phyloP scores from a whole-genome alignment of 2,888 invertebrate genomes.

The Oxytorus armatus region DNA sequence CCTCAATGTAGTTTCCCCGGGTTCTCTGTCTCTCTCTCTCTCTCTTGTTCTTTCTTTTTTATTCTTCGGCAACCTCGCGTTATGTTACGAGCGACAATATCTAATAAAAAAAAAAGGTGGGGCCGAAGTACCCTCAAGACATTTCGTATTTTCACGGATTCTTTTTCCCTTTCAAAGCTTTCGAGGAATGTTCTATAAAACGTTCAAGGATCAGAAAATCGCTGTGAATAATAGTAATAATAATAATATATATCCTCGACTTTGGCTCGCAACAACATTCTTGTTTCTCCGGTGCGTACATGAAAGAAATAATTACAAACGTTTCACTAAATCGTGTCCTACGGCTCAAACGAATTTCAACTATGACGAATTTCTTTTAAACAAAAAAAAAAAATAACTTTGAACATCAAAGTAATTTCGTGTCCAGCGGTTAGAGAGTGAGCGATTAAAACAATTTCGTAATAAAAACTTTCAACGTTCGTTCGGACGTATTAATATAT shows the following conservation, averaged over 20 bases:
- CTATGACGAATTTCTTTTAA: conserved; percentile 12
- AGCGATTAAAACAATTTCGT: conserved; percentile 27
- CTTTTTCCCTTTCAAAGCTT: conserved; percentile 68
- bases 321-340: background rate
- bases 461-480: conserved; percentile 50
- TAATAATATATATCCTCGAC: background rate
- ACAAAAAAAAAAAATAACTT: too few species aligned
- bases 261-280: background rate
- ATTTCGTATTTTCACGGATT: background rate
- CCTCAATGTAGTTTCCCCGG: conserved; percentile 55
- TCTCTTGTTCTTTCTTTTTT: conserved; percentile 61
- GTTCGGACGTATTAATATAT: conserved; percentile 31
- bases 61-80: conserved; percentile 68
- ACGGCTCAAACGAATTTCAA: conserved; percentile 11
- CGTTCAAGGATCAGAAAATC: background rate
- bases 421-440: background rate
- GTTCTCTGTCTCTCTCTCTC: conserved; percentile 9
- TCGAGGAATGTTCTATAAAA: conserved; percentile 34
- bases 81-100: conserved; percentile 77
- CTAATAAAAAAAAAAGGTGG: conserved; percentile 77
- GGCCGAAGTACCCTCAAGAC: conserved; percentile 61
- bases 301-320: conserved; percentile 1
- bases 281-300: background rate
- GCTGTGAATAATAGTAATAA: background rate
- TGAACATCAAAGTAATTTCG: conserved; percentile 49